Base-by-base conservation (phyloP, 2,113 vertebrate genomes). In the Hypomesus transpacificus region DNA sequence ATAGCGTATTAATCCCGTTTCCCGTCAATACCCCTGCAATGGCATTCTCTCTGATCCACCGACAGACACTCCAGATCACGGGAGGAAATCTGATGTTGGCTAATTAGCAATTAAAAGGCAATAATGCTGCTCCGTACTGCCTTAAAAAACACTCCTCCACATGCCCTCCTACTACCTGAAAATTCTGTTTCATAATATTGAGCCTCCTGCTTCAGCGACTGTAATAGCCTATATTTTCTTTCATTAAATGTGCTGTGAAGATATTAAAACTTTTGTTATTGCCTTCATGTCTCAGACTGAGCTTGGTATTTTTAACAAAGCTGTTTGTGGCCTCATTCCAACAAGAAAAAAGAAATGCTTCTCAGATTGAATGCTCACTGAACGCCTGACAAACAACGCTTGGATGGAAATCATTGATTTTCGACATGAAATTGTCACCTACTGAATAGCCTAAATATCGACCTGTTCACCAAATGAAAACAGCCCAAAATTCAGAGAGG, bases 91-190 rank as follows among this genome's bases (percentile, higher is more conserved):
- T 18, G 34, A 46, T 11, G 39, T 9, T 0, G 39, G 5, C 39
- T 46, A 75, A 75, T 59, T 31, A 66, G 74, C 74, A 75, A 65
- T 75, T 75, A 52, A 70, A 66, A 69, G 34, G 50, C 61, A 65
- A 57, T 34, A 66, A 6, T 14, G 64, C 61, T 13, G 39, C 39
- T 46, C 39, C 39, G 39, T 46, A 46, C 39, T 2, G 39, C 39
- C 39, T 46, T 46, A 46, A 11, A 11, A 46, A 46, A 46, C 39
- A 0, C 9, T 46, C 39, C 39, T 46, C 39, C 39, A 11, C 9
- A 2, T 11, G 39, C 1, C 67, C 24, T 52, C 72, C 18, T 65
- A 18, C 18, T 67, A n/a, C 59, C 58, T 9, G 18, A 34, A 28
- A 11, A 74, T 34, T 13, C 63, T 17, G 56, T 46, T 46, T 46